Base-by-base conservation (phyloP, 2,113 vertebrate species). In the Aleadryas rufinucha region DNA sequence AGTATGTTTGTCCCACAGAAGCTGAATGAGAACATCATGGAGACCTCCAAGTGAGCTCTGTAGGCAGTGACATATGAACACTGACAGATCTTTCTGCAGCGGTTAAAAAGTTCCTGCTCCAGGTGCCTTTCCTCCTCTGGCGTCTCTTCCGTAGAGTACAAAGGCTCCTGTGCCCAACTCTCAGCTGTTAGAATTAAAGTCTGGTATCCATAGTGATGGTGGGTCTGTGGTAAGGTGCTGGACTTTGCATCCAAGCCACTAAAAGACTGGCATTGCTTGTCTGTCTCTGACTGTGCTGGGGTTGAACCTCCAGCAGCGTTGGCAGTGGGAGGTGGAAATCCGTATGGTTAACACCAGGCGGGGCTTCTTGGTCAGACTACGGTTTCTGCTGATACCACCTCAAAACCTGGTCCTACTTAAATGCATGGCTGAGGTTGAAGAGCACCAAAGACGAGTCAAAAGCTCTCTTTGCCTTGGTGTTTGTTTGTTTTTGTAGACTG, bases 11-110 rank as follows among this genome's bases (percentile, higher is more conserved):
- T 63, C 59, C 59, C 52, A 35, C 42, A 57, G 66, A 80, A 54
- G 10, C 5, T 39, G 71, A 45, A 11, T 7, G 1, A 74, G 50
- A 70, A 4, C 39, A 66, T 19, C 71, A 13, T 16, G 88, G 47
- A 88, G 41, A 53, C 17, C 69, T 87, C 77, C 84, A 82, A 10
- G 74, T 16, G 75, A 45, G 28, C 31, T 56, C 0, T 39, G 1
- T 64, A 57, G 57, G 11, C 50, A 65, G 31, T 30, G 39, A 11
- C 0, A 0, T 27, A 10, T 8, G 12, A 52, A 13, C 0, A 0
- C 68, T 65, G 59, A 52, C 64, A 61, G 18, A 69, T 41, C 22
- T 89, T 83, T 35, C 61, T 91, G 52, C 33, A 18, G 52, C 0
- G 6, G 33, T 84, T 84, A 31, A 31, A 45, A 59, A 31, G 27